Evolutionary conservation across 2,113 vertebrate genomes (phyloP).

Genomic region (Lepisosteus oculatus): DNA sequence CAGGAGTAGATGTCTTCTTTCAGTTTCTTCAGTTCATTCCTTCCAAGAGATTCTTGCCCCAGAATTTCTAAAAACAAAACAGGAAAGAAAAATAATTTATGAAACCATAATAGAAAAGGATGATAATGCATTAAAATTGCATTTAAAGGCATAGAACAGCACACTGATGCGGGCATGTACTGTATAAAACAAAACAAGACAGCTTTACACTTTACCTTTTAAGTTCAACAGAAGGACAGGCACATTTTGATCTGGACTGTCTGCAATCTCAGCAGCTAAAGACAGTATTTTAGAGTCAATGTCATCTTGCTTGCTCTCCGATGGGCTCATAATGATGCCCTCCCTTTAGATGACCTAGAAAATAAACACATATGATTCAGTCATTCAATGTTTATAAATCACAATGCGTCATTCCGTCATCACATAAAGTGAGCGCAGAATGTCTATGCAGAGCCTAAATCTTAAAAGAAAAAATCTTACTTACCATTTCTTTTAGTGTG

Average conservation of each 20-base stretch:
- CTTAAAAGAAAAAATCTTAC: no score
- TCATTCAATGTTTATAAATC: no score
- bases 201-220: constrained; percentile 57
- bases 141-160: no score
- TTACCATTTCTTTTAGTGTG: no score
- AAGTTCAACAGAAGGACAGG: constrained; percentile 63
- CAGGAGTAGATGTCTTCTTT: constrained; percentile 68
- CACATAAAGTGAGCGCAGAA: no score
- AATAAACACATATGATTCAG: no score
- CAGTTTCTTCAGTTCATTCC: constrained; percentile 59
- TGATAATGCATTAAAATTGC: background rate
- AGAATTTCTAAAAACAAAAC: constrained; percentile 60
- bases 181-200: no score
- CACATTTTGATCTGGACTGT: constrained; percentile 59
- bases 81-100: background rate
- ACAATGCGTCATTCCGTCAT: no score
- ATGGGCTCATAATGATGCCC: background rate
- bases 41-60: constrained; percentile 45
- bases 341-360: no score
- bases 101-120: background rate
- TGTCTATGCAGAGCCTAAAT: no score
- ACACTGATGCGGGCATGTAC: no score
- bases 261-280: constrained; percentile 61
- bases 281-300: constrained; percentile 56
- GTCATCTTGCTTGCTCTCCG: constrained; percentile 4